Percentiles rank a stretch among this genome's conserved stretches.
Evolutionary conservation across 2,888 invertebrate species (phyloP).

Genomic region (Blera fallax): DNA sequence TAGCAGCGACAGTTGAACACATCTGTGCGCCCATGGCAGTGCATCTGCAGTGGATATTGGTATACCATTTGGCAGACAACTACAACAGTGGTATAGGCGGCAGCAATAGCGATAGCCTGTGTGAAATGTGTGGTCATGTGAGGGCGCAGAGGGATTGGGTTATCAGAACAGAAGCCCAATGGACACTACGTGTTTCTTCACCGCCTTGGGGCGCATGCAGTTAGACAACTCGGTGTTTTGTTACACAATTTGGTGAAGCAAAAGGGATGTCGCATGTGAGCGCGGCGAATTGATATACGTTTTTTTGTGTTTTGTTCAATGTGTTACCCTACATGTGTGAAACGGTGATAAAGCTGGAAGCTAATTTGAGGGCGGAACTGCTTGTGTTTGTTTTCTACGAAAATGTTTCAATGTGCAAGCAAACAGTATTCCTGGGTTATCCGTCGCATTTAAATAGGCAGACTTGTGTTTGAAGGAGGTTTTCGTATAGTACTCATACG

Average conservation of each 20-base stretch:
- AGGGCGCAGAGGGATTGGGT: background rate
- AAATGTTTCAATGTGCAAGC: constrained; percentile 1
- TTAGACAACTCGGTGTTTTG: constrained; percentile 23
- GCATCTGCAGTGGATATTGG: constrained; percentile 35
- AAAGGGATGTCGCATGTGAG: constrained; percentile 10
- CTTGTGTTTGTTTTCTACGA: constrained; percentile 10
- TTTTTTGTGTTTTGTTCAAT: constrained; percentile 4
- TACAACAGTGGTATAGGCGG: constrained; percentile 16
- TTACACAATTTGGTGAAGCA: constrained; percentile 6
- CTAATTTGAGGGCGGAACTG: background rate
- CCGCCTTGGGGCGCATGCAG: background rate
- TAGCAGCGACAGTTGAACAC: constrained; percentile 25
- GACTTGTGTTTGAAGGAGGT: background rate
- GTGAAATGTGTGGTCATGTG: constrained; percentile 34
- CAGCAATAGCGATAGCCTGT: background rate
- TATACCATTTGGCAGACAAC: constrained; percentile 7
- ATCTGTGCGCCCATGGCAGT: constrained; percentile 39
- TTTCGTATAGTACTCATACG: background rate
- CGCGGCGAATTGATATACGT: constrained; percentile 17
- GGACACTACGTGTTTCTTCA: constrained; percentile 6
- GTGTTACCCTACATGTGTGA: constrained; percentile 1
- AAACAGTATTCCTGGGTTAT: constrained; percentile 7
- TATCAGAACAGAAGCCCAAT: constrained; percentile 19
- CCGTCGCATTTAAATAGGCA: constrained; percentile 3
- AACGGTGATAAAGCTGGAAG: constrained; percentile 2